Conservation (phyloP, 2,113 vertebrate species). For the Origma solitaria region DNA sequence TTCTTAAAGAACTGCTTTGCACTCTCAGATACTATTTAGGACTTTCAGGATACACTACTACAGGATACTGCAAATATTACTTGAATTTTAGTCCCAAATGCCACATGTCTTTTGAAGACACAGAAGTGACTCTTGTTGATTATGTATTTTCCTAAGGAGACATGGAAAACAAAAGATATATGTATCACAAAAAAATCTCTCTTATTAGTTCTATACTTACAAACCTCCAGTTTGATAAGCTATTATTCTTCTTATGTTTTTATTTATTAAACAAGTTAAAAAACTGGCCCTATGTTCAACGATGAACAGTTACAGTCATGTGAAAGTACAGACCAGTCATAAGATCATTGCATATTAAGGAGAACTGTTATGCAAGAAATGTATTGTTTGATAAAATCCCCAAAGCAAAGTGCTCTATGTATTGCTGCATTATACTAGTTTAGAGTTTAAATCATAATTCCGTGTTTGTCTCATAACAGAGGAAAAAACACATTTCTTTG, state of each 20-base stretch:
- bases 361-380: not conserved
- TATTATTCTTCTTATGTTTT: not conserved
- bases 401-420: not conserved
- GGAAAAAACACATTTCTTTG: not conserved
- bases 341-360: not conserved
- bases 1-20: not conserved
- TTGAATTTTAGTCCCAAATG: conserved; percentile 28
- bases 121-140: not conserved
- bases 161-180: not conserved
- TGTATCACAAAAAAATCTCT: not conserved
- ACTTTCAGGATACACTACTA: not conserved
- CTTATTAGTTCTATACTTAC: not conserved
- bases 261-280: not conserved
- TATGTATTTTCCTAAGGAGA: not conserved
- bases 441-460: not conserved
- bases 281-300: not conserved
- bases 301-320: not conserved
- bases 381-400: not conserved
- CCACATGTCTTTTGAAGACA: conserved; percentile 10
- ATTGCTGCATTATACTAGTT: not conserved
- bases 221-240: not conserved
- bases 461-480: not conserved
- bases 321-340: not conserved
- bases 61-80: conserved; percentile 33
- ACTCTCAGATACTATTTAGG: not conserved